Conservation (phyloP, 2,113 vertebrate genomes). For the Pachypanchax playfairii region DNA sequence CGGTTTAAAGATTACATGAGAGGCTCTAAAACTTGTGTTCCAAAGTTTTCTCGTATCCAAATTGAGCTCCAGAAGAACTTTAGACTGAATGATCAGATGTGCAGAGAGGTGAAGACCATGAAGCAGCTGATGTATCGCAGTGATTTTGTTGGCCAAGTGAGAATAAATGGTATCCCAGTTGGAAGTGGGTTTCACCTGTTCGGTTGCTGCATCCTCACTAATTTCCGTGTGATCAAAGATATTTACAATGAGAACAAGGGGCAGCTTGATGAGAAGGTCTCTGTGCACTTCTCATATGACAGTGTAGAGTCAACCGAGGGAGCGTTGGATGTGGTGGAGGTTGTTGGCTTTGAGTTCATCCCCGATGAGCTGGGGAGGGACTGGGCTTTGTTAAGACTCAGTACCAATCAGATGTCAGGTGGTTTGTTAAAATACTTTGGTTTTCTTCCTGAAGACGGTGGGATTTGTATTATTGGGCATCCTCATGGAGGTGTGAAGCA, state of each 20-base stretch:
- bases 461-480: conserved; percentile 69
- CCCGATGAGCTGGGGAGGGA: not conserved
- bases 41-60: not conserved
- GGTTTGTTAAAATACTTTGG: conserved; percentile 7
- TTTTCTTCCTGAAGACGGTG: not conserved
- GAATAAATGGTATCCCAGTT: accelerated
- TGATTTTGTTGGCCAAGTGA: conserved; percentile 47
- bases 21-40: not conserved
- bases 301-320: not conserved
- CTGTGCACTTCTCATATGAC: conserved; percentile 48
- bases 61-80: conserved; percentile 22
- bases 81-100: conserved; percentile 13
- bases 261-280: not conserved
- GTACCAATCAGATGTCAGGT: conserved; percentile 1
- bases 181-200: conserved; percentile 54
- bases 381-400: conserved; percentile 50
- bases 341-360: not conserved
- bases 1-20: not conserved
- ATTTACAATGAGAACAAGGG: not conserved
- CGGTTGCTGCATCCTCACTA: conserved; percentile 41
- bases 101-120: conserved; percentile 24
- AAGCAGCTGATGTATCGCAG: conserved; percentile 29
- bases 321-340: conserved; percentile 18
- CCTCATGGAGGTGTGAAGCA: conserved; percentile 46
- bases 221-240: conserved; percentile 23